phyloP scores from a whole-genome alignment of 2,113 vertebrate genomes.

The Danio rerio region GRCz12tu NC_133183.1:27758501-27759000 shows the following conservation, averaged over 20 bases:
- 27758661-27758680: background rate
- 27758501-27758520: constrained; percentile 32
- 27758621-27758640: background rate
- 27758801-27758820: constrained; percentile 69
- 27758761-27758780: constrained; percentile 76
- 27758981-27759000: background rate
- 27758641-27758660: background rate
- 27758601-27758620: background rate
- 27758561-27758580: constrained; percentile 24
- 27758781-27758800: constrained; percentile 69
- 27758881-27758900: constrained; percentile 81
- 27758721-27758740: background rate
- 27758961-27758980: background rate
- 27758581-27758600: constrained; percentile 13
- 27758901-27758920: constrained; percentile 73
- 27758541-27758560: constrained; percentile 24
- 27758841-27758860: constrained; percentile 75
- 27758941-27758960: constrained; percentile 44
- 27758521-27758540: constrained; percentile 18
- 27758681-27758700: background rate
- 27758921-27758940: constrained; percentile 70
- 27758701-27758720: background rate
- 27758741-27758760: constrained; percentile 64
- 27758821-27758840: constrained; percentile 76
- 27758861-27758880: constrained; percentile 75